Conservation (phyloP, 1,140 invertebrate species). For the Papilio polyxenes region DNA sequence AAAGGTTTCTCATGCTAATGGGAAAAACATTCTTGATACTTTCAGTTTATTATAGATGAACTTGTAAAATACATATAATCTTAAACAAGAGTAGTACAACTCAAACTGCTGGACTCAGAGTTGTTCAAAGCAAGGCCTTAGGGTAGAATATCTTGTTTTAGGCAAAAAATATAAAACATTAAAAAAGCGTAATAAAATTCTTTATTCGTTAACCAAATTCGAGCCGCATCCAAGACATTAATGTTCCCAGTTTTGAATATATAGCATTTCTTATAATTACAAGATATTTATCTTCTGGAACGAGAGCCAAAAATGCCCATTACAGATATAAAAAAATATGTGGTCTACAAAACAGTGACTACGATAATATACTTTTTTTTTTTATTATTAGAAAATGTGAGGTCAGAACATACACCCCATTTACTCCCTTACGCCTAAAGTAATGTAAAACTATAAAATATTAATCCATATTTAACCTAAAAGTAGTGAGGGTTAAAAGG, state of each 20-base stretch:
- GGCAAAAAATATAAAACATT: background rate
- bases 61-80: too few relatives aligned
- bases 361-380: background rate
- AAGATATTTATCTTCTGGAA: constrained; percentile 28
- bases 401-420: background rate
- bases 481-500: background rate
- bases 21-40: constrained; percentile 5
- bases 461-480: background rate
- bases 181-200: background rate
- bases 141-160: too few relatives aligned
- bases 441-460: background rate
- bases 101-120: background rate
- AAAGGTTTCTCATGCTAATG: background rate
- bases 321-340: background rate
- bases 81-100: too few relatives aligned
- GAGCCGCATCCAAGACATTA: background rate
- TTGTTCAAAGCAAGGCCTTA: background rate
- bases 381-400: background rate
- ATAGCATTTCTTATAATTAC: constrained; percentile 21
- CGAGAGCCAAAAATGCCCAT: constrained; percentile 9
- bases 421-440: background rate
- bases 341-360: background rate
- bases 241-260: background rate
- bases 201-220: background rate
- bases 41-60: too few relatives aligned